Percentiles rank a stretch among this genome's conserved stretches.
These are phyloP conservation scores for Apodemia hepburni DNA, from an alignment of 2,888 invertebrate species.

Conservation along the genomic window DNA sequence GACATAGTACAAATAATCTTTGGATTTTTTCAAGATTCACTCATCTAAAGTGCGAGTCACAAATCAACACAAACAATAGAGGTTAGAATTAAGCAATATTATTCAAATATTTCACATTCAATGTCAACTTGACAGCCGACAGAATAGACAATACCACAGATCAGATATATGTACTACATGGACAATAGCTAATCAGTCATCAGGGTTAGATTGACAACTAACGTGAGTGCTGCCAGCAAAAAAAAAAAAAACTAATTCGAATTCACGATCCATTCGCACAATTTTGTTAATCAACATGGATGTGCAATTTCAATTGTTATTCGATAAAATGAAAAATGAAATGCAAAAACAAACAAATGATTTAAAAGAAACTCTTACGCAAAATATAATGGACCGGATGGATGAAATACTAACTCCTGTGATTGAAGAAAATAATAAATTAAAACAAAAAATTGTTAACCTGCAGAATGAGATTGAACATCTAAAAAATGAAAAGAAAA, in stretches of 20 bases:
- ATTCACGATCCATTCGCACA: neutral
- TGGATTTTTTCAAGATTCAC: no score
- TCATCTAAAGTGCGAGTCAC: no score
- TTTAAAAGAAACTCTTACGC: neutral
- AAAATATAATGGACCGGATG: neutral
- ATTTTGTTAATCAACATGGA: neutral
- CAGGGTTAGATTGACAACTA: neutral
- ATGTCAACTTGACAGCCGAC: no score
- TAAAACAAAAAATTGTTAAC: neutral
- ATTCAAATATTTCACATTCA: no score
- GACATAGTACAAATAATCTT: no score
- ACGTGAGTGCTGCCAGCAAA: neutral
- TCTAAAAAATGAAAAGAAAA: neutral
- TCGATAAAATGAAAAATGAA: neutral
- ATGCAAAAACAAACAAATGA: neutral
- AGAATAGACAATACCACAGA: no score
- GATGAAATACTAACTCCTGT: neutral
- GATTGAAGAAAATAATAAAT: neutral
- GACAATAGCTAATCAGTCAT: neutral
- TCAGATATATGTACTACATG: no score
- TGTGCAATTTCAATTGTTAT: constrained; percentile 3
- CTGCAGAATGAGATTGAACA: neutral
- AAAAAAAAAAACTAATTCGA: neutral
- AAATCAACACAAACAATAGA: no score
- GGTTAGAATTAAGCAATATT: no score